Base-by-base conservation (phyloP, 2,888 invertebrate genomes). In the Cataglyphis cursor region DNA sequence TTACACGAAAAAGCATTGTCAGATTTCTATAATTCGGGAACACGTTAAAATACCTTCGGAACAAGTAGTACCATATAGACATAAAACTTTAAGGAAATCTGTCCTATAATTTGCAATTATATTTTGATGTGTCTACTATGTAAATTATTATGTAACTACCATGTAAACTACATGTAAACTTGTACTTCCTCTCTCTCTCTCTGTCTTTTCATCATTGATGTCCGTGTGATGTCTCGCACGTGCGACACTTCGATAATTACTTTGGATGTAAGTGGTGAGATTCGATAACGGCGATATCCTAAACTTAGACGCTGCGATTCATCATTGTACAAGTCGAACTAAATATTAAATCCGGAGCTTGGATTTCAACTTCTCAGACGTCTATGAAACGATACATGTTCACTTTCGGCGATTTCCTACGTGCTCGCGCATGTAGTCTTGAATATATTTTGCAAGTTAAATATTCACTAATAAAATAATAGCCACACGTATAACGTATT, bases 221-320 rank as follows among this genome's bases (percentile, higher is more conserved):
- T 84, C 83, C 88, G 80, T 83, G 82, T 65, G 84, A 80, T 44
- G 44, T 15, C 21, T 31, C 38, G 70, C 70, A 35, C 57, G 35
- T 70, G 38, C 65, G 68, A 78, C 64, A 51, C 18, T 21, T 81
- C 61, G 51, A 82, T 72, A 78, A 82, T 90, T 88, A 88, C 81
- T 84, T 86, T 51, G 44, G 54, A 54, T 86, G 84, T 87, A 84
- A 80, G 76, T 66, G 84, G 41, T 83, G 35, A 78, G 65, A 68
- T 51, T 78, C 62, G 48, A 24, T 54, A 61, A 41, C 66, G 61
- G 28, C 78, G 38, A 82, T 74, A 80, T 80, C 64, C 51, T 62
- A 35, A 12, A 57, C 38, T 65, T 24, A 21, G 44, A 68, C 24
- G 4, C 68, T 51, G 38, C 87, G 90, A 90, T 66, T 90, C 88